Conservation (phyloP, 1,140 invertebrate genomes). For the Tribolium madens region DNA sequence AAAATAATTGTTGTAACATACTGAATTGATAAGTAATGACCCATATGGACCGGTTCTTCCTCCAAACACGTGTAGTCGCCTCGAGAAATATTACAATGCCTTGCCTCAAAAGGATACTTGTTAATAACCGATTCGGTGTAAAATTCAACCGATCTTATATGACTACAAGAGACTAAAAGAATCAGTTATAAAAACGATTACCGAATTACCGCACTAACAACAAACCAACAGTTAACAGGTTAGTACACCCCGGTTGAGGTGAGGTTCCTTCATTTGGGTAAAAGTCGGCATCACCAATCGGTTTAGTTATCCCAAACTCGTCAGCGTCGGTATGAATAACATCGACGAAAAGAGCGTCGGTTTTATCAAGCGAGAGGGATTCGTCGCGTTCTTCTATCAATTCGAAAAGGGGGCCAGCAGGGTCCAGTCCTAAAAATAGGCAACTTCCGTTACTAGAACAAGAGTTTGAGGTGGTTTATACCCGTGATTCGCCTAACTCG, state of each 20-base stretch:
- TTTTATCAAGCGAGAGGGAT: slow-evolving; percentile 59
- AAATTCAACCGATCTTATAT: slow-evolving; percentile 43
- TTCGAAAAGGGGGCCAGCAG: slow-evolving; percentile 70
- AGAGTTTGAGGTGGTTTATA: slow-evolving; percentile 43
- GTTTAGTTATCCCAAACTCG: slow-evolving; percentile 66
- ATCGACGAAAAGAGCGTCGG: slow-evolving; percentile 74
- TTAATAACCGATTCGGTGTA: slow-evolving; percentile 46
- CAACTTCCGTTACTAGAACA: not conserved
- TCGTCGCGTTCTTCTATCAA: slow-evolving; percentile 63
- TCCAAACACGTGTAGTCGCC: slow-evolving; percentile 21
- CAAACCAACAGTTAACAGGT: not conserved
- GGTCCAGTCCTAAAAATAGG: slow-evolving; percentile 68
- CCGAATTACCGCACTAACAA: not conserved
- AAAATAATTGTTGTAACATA: slow-evolving; percentile 29
- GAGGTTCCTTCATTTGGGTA: slow-evolving; percentile 66
- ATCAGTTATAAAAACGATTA: not conserved
- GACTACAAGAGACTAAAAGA: slow-evolving; percentile 49
- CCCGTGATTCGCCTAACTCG: slow-evolving; percentile 70
- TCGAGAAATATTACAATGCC: slow-evolving; percentile 6
- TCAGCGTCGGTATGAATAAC: slow-evolving; percentile 77
- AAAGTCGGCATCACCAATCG: slow-evolving; percentile 70
- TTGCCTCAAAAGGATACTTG: slow-evolving; percentile 16
- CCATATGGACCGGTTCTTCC: slow-evolving; percentile 43
- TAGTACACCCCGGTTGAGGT: slow-evolving; percentile 53
- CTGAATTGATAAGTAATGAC: slow-evolving; percentile 41